These are phyloP conservation scores for Mallotus villosus DNA, from an alignment of 2,797 vertebrate species.

Conservation along the genomic window DNA sequence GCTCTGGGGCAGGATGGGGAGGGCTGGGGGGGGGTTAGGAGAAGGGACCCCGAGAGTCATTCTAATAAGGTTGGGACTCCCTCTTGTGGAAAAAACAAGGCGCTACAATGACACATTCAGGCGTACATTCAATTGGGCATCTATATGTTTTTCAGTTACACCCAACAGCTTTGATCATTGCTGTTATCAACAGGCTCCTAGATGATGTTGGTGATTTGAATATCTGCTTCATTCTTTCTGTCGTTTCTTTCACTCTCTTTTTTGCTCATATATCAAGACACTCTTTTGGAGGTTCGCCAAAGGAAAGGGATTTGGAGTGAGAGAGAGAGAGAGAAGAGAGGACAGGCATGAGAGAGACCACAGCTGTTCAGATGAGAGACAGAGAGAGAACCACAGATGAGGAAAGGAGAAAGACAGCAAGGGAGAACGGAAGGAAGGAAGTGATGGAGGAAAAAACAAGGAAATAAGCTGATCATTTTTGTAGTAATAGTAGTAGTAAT, in stretches of 20 bases:
- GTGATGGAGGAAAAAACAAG: background rate
- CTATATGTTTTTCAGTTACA: background rate
- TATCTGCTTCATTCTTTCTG: background rate
- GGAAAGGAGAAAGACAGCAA: constrained; percentile 22
- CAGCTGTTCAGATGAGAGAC: constrained; percentile 61
- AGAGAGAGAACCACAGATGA: constrained; percentile 45
- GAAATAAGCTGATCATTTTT: background rate
- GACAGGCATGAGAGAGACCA: constrained; percentile 66
- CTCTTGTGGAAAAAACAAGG: constrained; percentile 81
- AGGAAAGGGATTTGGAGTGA: constrained; percentile 72
- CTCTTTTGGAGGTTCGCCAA: constrained; percentile 73
- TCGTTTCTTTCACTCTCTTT: constrained; percentile 1
- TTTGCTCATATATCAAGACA: constrained; percentile 68
- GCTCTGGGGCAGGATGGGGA: constrained; percentile 61
- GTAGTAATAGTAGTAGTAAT: too few relatives aligned
- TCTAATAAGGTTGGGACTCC: constrained; percentile 80
- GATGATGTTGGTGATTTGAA: background rate
- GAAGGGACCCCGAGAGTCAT: constrained; percentile 48
- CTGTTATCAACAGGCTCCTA: background rate
- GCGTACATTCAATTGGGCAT: background rate
- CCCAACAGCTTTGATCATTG: background rate
- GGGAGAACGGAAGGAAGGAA: background rate
- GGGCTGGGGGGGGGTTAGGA: constrained; percentile 26
- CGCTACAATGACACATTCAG: constrained; percentile 11
- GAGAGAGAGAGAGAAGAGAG: constrained; percentile 54